phyloP scores from a whole-genome alignment of 2,113 vertebrate genomes.

The Balaeniceps rex region DNA sequence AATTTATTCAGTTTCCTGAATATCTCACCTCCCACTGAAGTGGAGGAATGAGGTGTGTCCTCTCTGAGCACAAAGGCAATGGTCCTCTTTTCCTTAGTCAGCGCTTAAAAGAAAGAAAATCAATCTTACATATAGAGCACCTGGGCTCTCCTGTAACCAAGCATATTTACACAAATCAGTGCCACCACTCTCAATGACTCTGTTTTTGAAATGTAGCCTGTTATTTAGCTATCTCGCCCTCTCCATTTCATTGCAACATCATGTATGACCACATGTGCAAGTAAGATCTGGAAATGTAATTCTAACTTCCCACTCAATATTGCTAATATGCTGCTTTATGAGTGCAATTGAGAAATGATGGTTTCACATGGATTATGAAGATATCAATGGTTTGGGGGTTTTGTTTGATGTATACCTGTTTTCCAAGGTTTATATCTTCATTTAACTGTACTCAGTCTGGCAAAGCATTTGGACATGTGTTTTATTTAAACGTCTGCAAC shows the following conservation, averaged over 20 bases:
- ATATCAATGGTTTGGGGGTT: neutral
- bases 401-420: neutral
- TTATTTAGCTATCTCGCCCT: neutral
- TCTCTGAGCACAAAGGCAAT: neutral
- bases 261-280: rapidly evolving
- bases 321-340: neutral
- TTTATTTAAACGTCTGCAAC: neutral
- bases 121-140: neutral
- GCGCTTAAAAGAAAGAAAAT: neutral
- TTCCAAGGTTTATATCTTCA: neutral
- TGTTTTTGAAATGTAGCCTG: neutral
- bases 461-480: neutral
- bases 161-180: neutral
- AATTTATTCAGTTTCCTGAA: neutral
- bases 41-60: neutral
- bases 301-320: neutral
- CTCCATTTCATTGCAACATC: neutral
- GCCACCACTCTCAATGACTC: neutral
- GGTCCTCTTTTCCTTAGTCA: neutral
- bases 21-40: neutral
- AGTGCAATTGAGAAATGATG: neutral
- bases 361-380: neutral
- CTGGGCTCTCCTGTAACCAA: neutral
- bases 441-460: neutral
- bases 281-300: neutral